Conservation (phyloP, 2,888 invertebrate genomes). For the Drosophila kambysellisi region DNA sequence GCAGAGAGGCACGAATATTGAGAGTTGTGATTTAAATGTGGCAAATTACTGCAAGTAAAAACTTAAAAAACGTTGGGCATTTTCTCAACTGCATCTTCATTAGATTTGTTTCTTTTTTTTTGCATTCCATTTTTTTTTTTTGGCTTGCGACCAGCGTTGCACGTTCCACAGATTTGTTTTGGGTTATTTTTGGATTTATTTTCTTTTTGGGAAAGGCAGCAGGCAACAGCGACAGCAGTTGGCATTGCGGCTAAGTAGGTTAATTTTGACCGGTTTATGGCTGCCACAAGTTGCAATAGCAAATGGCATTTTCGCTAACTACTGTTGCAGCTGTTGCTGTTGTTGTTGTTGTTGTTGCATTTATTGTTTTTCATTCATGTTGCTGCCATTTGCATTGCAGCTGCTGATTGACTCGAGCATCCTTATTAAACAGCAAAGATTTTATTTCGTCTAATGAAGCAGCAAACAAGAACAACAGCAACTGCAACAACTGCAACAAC, state of each 20-base stretch:
- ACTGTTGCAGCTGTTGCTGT: constrained; percentile 25
- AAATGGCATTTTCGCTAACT: constrained; percentile 68
- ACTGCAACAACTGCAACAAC: constrained; percentile 19
- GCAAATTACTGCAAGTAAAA: constrained; percentile 15
- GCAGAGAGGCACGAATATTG: constrained; percentile 1
- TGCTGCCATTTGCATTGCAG: constrained; percentile 29
- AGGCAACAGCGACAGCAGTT: constrained; percentile 49
- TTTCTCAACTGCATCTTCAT: constrained; percentile 31
- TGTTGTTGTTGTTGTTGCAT: constrained; percentile 34
- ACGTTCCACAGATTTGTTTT: constrained; percentile 69
- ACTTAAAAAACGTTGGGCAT: not conserved
- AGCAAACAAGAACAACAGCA: constrained; percentile 44
- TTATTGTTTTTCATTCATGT: constrained; percentile 18
- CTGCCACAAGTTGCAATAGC: constrained; percentile 39
- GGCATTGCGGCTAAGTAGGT: constrained; percentile 73
- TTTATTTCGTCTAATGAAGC: constrained; percentile 68
- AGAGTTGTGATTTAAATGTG: constrained; percentile 22
- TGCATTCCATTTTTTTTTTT: not conserved
- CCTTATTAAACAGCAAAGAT: constrained; percentile 65
- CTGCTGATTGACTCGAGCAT: constrained; percentile 69
- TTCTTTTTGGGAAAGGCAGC: constrained; percentile 31
- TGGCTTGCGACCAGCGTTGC: constrained; percentile 30
- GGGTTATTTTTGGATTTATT: constrained; percentile 9
- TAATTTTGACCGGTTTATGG: constrained; percentile 81
- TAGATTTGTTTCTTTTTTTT: not conserved